These are phyloP conservation scores for Siphonodentalium dalli DNA, from an alignment of 2,888 invertebrate genomes.

Conservation along the genomic window DNA sequence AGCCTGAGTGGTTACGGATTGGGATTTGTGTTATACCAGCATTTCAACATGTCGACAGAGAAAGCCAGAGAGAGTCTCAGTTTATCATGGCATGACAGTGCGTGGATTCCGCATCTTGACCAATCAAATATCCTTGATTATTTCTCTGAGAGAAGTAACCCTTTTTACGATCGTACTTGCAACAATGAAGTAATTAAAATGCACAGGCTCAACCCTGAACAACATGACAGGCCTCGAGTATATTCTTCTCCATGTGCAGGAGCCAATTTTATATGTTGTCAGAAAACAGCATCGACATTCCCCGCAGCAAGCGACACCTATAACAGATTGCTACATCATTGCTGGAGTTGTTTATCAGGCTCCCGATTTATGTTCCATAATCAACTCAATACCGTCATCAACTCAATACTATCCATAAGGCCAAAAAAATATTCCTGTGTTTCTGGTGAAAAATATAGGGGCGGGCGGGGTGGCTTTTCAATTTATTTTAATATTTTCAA, in stretches of 20 bases:
- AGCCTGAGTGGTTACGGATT: no score
- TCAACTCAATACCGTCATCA: conserved; percentile 93
- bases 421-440: no score
- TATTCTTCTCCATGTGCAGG: conserved; percentile 91
- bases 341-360: conserved; percentile 98
- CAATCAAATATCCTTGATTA: conserved; percentile 95
- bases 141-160: conserved; percentile 93
- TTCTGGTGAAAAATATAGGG: no score
- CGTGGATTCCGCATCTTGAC: conserved; percentile 92
- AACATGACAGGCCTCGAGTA: conserved; percentile 96
- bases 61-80: no score
- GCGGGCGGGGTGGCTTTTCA: no score
- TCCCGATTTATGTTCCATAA: conserved; percentile 91
- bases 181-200: conserved; percentile 98
- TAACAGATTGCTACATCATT: conserved; percentile 97
- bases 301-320: conserved; percentile 84
- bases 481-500: no score
- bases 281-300: conserved; percentile 92
- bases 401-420: no score
- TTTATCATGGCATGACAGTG: conserved; percentile 70
- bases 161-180: conserved; percentile 95
- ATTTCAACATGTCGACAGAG: no score
- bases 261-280: conserved; percentile 96
- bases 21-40: no score
- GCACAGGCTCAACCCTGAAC: conserved; percentile 79